phyloP scores from a whole-genome alignment of 2,888 invertebrate genomes.

The Pseudococcus jackbeardsleyi region DNA sequence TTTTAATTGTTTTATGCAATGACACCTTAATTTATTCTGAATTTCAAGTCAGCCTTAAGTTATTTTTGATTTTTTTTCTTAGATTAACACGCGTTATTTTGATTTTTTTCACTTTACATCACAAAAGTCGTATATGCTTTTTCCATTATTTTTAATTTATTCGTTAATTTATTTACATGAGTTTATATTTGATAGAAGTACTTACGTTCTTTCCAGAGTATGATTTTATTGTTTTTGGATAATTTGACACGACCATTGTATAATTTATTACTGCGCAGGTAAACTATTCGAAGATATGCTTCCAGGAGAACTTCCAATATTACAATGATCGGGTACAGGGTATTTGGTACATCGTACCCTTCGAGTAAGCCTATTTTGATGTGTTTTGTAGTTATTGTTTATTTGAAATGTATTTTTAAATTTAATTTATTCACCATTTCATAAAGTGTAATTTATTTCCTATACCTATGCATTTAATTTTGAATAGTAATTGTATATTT shows the following conservation, averaged over 20 bases:
- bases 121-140: conserved; percentile 15
- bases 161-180: background rate
- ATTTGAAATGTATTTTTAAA: background rate
- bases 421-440: background rate
- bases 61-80: background rate
- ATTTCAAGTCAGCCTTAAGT: background rate
- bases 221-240: background rate
- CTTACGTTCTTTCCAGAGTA: background rate
- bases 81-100: background rate
- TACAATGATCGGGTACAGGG: background rate
- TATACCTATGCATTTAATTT: conserved; percentile 13
- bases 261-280: background rate
- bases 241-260: background rate
- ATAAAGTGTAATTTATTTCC: background rate
- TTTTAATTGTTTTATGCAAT: conserved; percentile 31
- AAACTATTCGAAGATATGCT: background rate
- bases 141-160: background rate
- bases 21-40: conserved; percentile 14
- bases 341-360: background rate
- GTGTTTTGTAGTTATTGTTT: background rate
- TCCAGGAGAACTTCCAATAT: background rate
- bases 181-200: background rate
- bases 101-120: conserved; percentile 20
- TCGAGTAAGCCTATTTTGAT: background rate
- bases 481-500: conserved; percentile 7